These are phyloP conservation scores for Bhutanitis thaidina DNA, from an alignment of 2,888 invertebrate species.

Conservation along the genomic window DNA sequence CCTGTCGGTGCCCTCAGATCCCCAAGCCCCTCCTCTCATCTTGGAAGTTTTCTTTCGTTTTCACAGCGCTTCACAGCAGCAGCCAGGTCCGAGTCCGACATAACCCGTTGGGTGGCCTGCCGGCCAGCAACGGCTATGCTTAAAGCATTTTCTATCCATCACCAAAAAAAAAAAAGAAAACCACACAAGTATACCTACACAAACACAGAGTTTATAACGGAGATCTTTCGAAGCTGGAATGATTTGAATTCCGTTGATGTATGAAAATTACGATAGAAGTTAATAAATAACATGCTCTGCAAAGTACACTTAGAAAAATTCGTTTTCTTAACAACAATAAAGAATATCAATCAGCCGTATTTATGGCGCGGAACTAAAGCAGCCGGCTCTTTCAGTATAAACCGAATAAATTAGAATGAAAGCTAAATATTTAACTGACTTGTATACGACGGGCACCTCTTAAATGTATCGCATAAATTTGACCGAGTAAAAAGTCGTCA, in stretches of 20 bases:
- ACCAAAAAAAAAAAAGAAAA: too few species aligned
- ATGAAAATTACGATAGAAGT: constrained; percentile 3
- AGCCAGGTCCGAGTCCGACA: too few species aligned
- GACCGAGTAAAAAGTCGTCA: constrained; percentile 71
- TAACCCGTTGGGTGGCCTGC: too few species aligned
- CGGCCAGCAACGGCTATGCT: too few species aligned
- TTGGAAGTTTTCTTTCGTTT: too few species aligned
- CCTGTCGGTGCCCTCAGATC: too few species aligned
- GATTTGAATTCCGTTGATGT: neutral
- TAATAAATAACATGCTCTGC: constrained; percentile 13
- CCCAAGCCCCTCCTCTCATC: too few species aligned
- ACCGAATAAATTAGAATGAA: constrained; percentile 67
- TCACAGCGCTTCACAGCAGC: too few species aligned
- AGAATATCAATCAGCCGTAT: constrained; percentile 57
- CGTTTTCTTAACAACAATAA: constrained; percentile 28
- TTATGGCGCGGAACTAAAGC: constrained; percentile 59
- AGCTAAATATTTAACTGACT: constrained; percentile 71
- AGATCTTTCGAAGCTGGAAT: too few species aligned
- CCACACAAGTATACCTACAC: too few species aligned
- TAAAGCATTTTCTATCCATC: too few species aligned
- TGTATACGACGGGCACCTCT: constrained; percentile 66
- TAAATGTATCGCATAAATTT: constrained; percentile 75
- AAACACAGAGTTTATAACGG: too few species aligned
- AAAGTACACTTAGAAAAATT: constrained; percentile 8
- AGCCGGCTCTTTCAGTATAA: constrained; percentile 52